Evolutionary conservation across 2,113 vertebrate species (phyloP).

Genomic region (Telmatochromis bifrenatus): DNA sequence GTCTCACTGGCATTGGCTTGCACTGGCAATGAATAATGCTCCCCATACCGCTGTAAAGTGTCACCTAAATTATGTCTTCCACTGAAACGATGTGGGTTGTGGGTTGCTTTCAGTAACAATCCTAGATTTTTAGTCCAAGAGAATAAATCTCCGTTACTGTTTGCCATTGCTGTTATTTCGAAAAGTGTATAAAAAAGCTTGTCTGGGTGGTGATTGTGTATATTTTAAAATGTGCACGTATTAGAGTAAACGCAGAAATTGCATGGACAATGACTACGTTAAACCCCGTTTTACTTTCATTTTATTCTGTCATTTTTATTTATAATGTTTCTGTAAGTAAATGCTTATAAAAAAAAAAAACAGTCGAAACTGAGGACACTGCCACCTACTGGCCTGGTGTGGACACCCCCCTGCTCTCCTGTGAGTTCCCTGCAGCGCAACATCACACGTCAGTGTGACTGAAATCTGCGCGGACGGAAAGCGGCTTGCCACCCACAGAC

Average conservation of each 20-base stretch:
- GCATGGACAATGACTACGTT: background rate
- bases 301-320: background rate
- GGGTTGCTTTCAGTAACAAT: background rate
- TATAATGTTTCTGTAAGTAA: background rate
- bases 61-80: background rate
- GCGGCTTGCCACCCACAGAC: conserved; percentile 44
- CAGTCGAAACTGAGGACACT: background rate
- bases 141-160: background rate
- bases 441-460: conserved; percentile 39
- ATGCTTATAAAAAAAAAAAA: background rate
- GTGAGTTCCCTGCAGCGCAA: background rate
- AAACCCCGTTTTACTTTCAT: background rate
- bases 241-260: background rate
- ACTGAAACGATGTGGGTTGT: background rate
- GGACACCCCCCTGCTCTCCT: background rate
- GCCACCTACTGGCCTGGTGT: background rate
- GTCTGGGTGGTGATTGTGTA: background rate
- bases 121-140: background rate
- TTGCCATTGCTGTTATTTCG: background rate
- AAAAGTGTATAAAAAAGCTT: background rate
- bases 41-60: background rate
- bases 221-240: background rate
- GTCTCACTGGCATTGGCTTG: background rate
- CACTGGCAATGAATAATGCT: background rate
- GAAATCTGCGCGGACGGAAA: conserved; percentile 46